A percentile compares a stretch with the other conserved stretches of the same genome.
phyloP scores from a whole-genome alignment of 2,113 vertebrate species.

The Phrynosoma platyrhinos region DNA sequence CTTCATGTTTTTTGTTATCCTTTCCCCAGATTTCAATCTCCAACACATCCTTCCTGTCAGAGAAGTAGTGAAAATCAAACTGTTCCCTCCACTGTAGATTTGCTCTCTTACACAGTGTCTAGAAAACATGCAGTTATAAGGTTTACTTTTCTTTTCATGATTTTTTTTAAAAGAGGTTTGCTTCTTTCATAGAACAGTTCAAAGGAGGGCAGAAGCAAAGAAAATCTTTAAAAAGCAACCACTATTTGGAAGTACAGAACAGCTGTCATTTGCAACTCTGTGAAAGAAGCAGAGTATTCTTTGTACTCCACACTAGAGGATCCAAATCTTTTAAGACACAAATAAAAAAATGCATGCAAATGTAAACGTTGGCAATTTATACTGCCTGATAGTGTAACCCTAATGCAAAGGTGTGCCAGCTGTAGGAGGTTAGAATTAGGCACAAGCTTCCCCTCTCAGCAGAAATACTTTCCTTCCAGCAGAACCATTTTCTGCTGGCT shows the following conservation, averaged over 20 bases:
- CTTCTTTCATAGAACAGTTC: background rate
- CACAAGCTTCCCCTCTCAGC: no score
- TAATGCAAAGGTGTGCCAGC: no score
- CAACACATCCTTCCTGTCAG: constrained; percentile 92
- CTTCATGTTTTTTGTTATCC: constrained; percentile 89
- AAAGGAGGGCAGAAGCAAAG: background rate
- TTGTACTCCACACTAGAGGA: background rate
- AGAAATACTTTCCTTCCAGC: no score
- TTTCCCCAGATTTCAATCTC: constrained; percentile 93
- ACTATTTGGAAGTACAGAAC: background rate
- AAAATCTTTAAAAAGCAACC: background rate
- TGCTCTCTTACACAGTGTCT: constrained; percentile 95
- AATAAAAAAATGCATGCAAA: background rate
- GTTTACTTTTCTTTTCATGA: constrained; percentile 75
- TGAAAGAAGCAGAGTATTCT: background rate
- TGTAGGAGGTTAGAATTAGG: no score
- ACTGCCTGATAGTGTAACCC: no score
- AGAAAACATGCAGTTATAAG: constrained; percentile 81
- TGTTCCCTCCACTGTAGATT: constrained; percentile 97
- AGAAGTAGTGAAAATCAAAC: constrained; percentile 98
- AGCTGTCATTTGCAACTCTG: background rate
- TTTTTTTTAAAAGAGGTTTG: background rate
- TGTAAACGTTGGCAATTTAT: no score
- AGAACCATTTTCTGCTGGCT: no score
- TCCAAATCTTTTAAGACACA: background rate